Percentiles rank a stretch among this genome's conserved stretches.
Evolutionary conservation across 35 echinoderm and acorn worm genomes (phyloP).

Genomic region (Stichopus chloronotus): DNA sequence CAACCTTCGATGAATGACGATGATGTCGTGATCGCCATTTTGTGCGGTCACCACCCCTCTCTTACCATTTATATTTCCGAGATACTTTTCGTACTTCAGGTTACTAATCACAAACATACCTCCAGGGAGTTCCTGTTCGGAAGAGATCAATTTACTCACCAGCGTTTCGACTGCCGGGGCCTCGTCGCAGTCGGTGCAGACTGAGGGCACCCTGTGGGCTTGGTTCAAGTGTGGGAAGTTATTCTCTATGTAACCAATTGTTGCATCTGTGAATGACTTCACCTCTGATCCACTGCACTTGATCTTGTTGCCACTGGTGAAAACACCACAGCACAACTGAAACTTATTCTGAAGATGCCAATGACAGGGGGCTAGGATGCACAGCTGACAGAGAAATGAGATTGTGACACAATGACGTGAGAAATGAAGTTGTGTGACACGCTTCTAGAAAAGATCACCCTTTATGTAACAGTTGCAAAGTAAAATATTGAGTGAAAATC

Average conservation of each 20-base stretch:
- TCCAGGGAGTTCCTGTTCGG: not conserved
- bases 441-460: too few species aligned
- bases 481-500: too few species aligned
- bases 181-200: not conserved
- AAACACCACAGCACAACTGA: too few species aligned
- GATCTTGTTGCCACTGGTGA: not conserved
- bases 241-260: not conserved
- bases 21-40: constrained; percentile 27
- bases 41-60: not conserved
- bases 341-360: too few species aligned
- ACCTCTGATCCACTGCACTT: not conserved
- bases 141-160: not conserved
- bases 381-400: too few species aligned
- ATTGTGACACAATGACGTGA: too few species aligned
- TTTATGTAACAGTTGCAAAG: too few species aligned
- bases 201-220: not conserved
- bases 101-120: constrained; percentile 22
- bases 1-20: not conserved
- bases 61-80: not conserved
- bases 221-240: not conserved
- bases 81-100: not conserved
- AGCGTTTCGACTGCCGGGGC: not conserved
- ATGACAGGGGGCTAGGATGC: too few species aligned
- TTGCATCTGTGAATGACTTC: not conserved
- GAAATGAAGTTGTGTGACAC: too few species aligned